Evolutionary conservation across 2,113 vertebrate genomes (phyloP).

Genomic region (Spermophilus dauricus): DNA sequence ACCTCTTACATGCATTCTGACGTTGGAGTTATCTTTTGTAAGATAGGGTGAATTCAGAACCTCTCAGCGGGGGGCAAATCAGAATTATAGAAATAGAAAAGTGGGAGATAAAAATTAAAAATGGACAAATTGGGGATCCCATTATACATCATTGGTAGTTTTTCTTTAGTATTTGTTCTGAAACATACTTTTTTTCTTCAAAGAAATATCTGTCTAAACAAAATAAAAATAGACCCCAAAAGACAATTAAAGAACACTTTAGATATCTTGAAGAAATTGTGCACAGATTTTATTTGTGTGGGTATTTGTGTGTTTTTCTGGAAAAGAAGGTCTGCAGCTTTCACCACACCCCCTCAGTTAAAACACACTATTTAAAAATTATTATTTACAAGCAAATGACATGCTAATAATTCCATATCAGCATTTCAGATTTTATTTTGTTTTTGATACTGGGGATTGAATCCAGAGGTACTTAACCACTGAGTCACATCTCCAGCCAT

Average conservation of each 20-base stretch:
- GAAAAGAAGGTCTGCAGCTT: background rate
- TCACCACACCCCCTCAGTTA: background rate
- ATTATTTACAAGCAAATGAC: slow-evolving; percentile 3
- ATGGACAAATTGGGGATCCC: background rate
- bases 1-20: background rate
- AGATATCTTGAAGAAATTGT: slow-evolving; percentile 54
- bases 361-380: slow-evolving; percentile 19
- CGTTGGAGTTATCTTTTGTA: background rate
- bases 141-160: background rate
- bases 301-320: slow-evolving; percentile 13
- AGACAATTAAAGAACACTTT: background rate
- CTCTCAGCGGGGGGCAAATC: background rate
- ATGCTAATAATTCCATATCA: background rate
- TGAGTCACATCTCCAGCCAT: too few species aligned
- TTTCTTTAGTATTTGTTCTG: background rate
- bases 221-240: background rate
- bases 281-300: background rate
- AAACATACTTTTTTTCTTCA: background rate
- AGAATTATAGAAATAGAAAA: slow-evolving; percentile 40
- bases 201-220: slow-evolving; percentile 38
- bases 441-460: too few species aligned
- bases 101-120: slow-evolving; percentile 33
- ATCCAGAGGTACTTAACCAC: too few species aligned
- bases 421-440: background rate
- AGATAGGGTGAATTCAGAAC: background rate